Conservation (phyloP, 2,888 invertebrate species). For the Nomada ferruginata region DNA sequence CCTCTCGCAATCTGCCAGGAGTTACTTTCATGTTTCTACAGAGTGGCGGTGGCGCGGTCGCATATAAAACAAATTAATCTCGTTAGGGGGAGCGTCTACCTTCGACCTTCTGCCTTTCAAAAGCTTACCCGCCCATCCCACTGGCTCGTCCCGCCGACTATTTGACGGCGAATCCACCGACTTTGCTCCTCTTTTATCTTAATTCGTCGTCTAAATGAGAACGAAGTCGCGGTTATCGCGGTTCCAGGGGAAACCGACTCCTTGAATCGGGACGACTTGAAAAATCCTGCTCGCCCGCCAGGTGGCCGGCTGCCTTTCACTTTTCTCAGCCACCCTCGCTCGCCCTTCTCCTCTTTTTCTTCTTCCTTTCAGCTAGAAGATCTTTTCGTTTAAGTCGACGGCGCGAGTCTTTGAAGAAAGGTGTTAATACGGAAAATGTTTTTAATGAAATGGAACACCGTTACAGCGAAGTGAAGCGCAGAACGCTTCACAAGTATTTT, state of each 20-base stretch:
- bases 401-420: not conserved
- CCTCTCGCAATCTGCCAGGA: constrained; percentile 77
- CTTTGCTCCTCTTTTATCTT: constrained; percentile 75
- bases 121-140: constrained; percentile 60
- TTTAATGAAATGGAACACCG: not conserved
- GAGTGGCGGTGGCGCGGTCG: constrained; percentile 77
- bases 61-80: constrained; percentile 82
- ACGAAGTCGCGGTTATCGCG: constrained; percentile 73
- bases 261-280: constrained; percentile 67
- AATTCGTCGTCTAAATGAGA: constrained; percentile 75
- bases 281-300: constrained; percentile 62
- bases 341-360: not conserved
- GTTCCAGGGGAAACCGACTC: constrained; percentile 48
- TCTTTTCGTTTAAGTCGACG: constrained; percentile 24
- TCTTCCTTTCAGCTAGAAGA: not conserved
- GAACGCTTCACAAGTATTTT: too few relatives aligned
- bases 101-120: constrained; percentile 75
- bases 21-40: constrained; percentile 77
- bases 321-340: constrained; percentile 33
- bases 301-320: constrained; percentile 50
- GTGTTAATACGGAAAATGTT: constrained; percentile 2
- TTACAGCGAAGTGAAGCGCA: not conserved
- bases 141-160: constrained; percentile 40
- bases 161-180: constrained; percentile 68
- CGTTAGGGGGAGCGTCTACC: constrained; percentile 78